Evolutionary conservation across 2,113 vertebrate species (phyloP).

Genomic region (Nansenia antarctica): DNA sequence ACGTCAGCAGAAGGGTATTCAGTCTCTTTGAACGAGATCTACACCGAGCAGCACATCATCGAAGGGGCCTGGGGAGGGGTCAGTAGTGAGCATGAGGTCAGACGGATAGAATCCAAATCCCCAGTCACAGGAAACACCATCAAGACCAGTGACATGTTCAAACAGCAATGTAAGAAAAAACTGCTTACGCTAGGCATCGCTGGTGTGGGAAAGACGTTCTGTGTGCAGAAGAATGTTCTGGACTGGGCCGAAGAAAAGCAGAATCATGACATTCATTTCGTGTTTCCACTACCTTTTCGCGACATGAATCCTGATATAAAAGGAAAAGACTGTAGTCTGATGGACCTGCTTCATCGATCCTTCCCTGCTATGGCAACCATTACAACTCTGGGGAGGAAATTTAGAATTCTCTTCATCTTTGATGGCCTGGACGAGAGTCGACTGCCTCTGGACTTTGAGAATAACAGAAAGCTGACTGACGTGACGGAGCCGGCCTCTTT

Average conservation of each 20-base stretch:
- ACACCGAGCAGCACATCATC: not conserved
- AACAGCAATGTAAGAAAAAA: not conserved
- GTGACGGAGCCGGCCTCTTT: too few species aligned
- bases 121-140: not conserved
- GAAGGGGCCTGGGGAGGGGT: not conserved
- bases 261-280: not conserved
- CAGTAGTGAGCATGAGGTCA: not conserved
- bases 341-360: not conserved
- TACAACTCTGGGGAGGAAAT: not conserved
- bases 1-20: not conserved
- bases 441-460: too few species aligned
- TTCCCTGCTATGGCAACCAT: not conserved
- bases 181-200: not conserved
- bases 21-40: not conserved
- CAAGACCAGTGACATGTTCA: not conserved
- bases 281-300: not conserved
- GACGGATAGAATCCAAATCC: not conserved
- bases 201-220: not conserved
- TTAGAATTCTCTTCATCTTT: too few species aligned
- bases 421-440: too few species aligned
- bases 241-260: not conserved
- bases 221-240: not conserved
- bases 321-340: not conserved
- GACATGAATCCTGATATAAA: not conserved
- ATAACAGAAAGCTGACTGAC: too few species aligned